Percentiles rank a stretch among this genome's conserved stretches.
These are phyloP conservation scores for Drosophila ohnishii DNA, from an alignment of 1,140 invertebrate genomes.

Conservation along the genomic window DNA sequence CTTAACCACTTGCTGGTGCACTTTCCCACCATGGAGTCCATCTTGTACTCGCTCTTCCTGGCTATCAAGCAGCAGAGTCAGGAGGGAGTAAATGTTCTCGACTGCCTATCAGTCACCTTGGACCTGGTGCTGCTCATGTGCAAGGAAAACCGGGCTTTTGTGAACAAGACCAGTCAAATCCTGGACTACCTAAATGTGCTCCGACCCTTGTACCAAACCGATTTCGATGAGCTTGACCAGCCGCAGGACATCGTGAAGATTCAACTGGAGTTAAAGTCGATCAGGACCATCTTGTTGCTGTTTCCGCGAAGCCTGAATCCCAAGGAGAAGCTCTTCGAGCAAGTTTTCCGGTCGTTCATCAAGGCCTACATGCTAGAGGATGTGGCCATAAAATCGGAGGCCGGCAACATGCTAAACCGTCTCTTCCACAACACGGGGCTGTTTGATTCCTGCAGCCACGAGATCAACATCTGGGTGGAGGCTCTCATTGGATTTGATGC, in stretches of 20 bases:
- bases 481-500: constrained; percentile 75
- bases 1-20: constrained; percentile 75
- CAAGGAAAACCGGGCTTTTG: constrained; percentile 76
- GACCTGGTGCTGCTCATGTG: constrained; percentile 75
- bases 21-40: constrained; percentile 71
- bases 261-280: constrained; percentile 86
- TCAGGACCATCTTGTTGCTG: constrained; percentile 86
- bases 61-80: constrained; percentile 41
- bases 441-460: constrained; percentile 85
- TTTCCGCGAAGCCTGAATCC: constrained; percentile 85
- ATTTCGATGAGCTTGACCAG: constrained; percentile 35
- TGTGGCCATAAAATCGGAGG: constrained; percentile 75
- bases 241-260: constrained; percentile 50
- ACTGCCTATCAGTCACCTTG: constrained; percentile 68
- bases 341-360: constrained; percentile 85
- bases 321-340: constrained; percentile 85
- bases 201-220: constrained; percentile 65
- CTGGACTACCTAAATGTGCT: constrained; percentile 76
- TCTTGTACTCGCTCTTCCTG: constrained; percentile 64
- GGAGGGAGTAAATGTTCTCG: constrained; percentile 53
- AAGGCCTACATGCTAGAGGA: constrained; percentile 83
- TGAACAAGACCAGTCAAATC: constrained; percentile 75
- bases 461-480: constrained; percentile 88
- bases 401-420: constrained; percentile 81
- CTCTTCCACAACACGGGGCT: constrained; percentile 86